Percentiles rank a stretch among this genome's conserved stretches.
Conservation (phyloP, 2,888 invertebrate genomes). For the Eristalis arbustorum region DNA sequence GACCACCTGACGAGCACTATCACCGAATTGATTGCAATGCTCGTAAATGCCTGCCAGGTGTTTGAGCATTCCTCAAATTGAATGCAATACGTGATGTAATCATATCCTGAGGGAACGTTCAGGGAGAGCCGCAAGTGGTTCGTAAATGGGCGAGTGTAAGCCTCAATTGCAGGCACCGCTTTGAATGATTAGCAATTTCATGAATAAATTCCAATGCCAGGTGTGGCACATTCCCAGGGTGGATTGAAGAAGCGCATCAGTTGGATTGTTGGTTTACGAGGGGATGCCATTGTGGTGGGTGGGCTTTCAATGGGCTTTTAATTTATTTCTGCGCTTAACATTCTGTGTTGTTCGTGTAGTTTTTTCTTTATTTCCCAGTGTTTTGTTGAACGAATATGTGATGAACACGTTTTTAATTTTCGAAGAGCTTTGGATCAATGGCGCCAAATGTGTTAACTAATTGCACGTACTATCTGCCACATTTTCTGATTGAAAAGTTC, state of each 20-base stretch:
- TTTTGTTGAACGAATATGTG: too few relatives aligned
- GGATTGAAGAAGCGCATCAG: not conserved
- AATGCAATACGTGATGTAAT: not conserved
- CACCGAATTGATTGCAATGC: not conserved
- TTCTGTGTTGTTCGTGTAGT: too few relatives aligned
- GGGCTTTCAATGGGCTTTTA: too few relatives aligned
- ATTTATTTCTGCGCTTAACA: too few relatives aligned
- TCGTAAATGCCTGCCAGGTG: not conserved
- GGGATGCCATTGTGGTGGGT: not conserved
- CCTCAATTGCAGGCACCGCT: not conserved
- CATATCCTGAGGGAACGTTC: not conserved
- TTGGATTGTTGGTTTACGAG: not conserved
- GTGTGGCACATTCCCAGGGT: not conserved
- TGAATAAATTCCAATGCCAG: not conserved
- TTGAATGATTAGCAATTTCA: not conserved
- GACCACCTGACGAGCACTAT: not conserved
- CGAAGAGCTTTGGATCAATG: too few relatives aligned
- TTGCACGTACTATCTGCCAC: too few relatives aligned
- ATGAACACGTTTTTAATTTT: too few relatives aligned
- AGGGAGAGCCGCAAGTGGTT: not conserved
- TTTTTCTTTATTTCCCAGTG: too few relatives aligned
- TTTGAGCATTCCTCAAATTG: not conserved
- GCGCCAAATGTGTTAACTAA: too few relatives aligned
- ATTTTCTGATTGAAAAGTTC: too few relatives aligned
- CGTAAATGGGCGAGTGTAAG: not conserved